Evolutionary conservation across 1,140 invertebrate species (phyloP), one percentile per base, ranked within the genome.

Genomic region (Atta colombica): DNA sequence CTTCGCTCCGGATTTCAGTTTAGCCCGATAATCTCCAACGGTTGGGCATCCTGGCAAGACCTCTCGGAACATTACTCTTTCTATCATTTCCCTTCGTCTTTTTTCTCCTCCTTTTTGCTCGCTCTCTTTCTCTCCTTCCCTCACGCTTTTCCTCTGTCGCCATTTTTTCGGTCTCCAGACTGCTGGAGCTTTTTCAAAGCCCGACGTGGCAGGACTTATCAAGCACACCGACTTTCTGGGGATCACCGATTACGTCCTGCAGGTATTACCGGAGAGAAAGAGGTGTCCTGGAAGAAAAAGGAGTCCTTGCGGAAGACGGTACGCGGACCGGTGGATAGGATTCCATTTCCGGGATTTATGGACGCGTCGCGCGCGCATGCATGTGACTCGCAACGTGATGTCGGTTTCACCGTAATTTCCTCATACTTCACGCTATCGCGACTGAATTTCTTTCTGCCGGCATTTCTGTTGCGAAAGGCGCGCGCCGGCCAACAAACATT

Each of bases 331-430:
- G 60, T 61, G 61, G 86, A 87, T 71, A 77, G 87, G 85, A 91
- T 91, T 93, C 88, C 90, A 93, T 92, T 92, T 88, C 85, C 81
- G 90, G 88, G 91, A 93, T 93, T 93, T 93, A 93, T 93, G 88
- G 86, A 80, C 35, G 77, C 65, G 63, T 61, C 82, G 63, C 71
- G 86, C 65, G 88, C 77, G 74, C 89, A 74, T 86, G 77, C 84
- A 91, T 84, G 63, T 55, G 89, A 89, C 78, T 72, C 68, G 49
- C 55, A 53, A 45, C 55, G 45, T 55, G 25, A 55, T 65, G 28
- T 82, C 51, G 60, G 66, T 82, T 66, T 65, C 74, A 21, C 45
- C 61, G 75, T 89, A 91, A 91, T 92, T 90, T 91, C 91, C 87
- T 84, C 80, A 75, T 84, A 75, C 55, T 63, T 84, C 55, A 49